phyloP scores from a whole-genome alignment of 92 coral and sea anemone species.

The Parazoanthus atlanticus region DNA sequence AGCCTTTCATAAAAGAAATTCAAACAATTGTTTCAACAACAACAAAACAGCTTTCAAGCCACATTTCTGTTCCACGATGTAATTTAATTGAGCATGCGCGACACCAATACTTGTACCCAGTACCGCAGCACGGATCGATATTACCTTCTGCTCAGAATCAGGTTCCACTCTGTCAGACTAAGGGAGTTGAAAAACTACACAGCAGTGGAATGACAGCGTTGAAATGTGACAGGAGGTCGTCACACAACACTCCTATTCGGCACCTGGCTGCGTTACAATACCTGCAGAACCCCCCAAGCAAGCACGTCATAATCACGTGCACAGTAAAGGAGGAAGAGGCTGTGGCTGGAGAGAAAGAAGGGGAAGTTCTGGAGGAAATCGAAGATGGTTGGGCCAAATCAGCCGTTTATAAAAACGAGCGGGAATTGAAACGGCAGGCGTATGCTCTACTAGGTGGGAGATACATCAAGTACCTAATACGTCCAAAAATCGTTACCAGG shows the following conservation, averaged over 20 bases:
- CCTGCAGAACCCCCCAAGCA: conserved; percentile 37
- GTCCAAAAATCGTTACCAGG: neutral
- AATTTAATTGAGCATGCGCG: neutral
- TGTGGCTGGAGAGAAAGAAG: conserved; percentile 2
- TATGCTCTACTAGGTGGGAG: conserved; percentile 28
- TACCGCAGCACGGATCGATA: neutral
- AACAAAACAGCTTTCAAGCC: neutral
- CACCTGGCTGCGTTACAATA: conserved; percentile 40
- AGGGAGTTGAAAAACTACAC: neutral
- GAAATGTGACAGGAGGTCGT: neutral
- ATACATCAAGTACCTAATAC: neutral
- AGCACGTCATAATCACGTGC: conserved; percentile 24
- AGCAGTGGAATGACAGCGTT: neutral
- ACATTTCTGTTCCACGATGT: neutral
- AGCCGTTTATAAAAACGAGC: conserved; percentile 20
- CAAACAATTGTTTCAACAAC: neutral
- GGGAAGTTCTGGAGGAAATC: conserved; percentile 4
- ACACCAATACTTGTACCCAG: neutral
- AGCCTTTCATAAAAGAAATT: neutral
- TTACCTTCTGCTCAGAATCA: neutral
- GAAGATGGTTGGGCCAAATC: conserved; percentile 35
- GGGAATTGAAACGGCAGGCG: conserved; percentile 39
- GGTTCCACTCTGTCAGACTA: neutral
- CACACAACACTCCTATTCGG: conserved; percentile 29
- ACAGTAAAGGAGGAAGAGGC: conserved; percentile 14